Evolutionary conservation across 2,888 invertebrate species (phyloP).

Genomic region (Pheosia tremula): DNA sequence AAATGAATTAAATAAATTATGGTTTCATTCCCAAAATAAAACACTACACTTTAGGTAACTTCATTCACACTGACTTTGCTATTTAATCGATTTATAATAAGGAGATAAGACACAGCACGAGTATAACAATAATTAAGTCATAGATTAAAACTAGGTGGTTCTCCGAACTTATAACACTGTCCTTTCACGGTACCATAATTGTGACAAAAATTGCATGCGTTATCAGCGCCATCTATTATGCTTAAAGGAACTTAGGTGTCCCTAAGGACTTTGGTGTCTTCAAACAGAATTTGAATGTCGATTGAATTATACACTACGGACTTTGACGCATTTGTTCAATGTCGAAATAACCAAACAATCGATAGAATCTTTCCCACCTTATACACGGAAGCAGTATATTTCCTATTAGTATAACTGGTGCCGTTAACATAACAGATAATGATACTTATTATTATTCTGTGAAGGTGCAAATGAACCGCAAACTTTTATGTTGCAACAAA

Average conservation of each 20-base stretch:
- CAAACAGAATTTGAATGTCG: too few species aligned
- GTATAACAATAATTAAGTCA: too few species aligned
- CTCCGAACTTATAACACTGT: background rate
- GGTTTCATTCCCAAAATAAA: too few species aligned
- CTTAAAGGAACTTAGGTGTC: background rate
- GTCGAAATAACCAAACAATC: conserved; percentile 28
- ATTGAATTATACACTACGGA: too few species aligned
- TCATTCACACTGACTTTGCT: too few species aligned
- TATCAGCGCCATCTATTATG: background rate
- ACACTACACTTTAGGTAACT: too few species aligned
- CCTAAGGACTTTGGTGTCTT: background rate
- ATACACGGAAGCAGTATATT: conserved; percentile 31
- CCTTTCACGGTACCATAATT: background rate
- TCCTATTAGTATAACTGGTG: conserved; percentile 13
- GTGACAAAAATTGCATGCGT: background rate
- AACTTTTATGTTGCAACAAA: conserved; percentile 5
- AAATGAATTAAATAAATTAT: too few species aligned
- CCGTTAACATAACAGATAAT: conserved; percentile 9
- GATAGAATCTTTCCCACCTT: conserved; percentile 41
- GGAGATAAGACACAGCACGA: too few species aligned
- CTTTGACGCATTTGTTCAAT: conserved; percentile 11
- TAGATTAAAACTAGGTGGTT: too few species aligned
- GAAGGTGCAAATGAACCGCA: conserved; percentile 15
- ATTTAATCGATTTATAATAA: too few species aligned
- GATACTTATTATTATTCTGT: background rate